Conservation (phyloP, 1,140 invertebrate genomes). For the Drosophila nasuta region DNA sequence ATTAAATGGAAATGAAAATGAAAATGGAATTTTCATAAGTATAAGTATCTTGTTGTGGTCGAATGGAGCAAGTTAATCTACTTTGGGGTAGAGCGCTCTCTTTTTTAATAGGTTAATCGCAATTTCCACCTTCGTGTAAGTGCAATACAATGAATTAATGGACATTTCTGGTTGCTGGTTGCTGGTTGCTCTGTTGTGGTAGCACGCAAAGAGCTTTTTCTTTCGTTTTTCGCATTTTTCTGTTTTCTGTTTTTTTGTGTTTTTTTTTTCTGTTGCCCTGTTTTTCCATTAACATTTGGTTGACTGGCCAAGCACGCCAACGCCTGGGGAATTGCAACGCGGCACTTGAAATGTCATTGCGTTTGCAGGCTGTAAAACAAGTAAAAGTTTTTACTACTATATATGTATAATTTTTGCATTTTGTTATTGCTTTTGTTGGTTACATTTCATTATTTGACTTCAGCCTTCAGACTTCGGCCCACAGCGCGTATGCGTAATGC, state of each 20-base stretch:
- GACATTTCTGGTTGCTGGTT: conserved; percentile 19
- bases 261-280: too few relatives aligned
- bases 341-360: conserved; percentile 70
- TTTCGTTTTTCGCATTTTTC: too few relatives aligned
- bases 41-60: not conserved
- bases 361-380: conserved; percentile 34
- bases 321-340: conserved; percentile 24
- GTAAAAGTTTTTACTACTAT: conserved; percentile 9
- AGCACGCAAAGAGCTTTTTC: conserved; percentile 28
- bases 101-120: conserved; percentile 48
- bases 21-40: conserved; percentile 27
- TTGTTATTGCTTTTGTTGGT: not conserved
- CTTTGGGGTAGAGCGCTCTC: conserved; percentile 22
- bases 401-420: too few relatives aligned
- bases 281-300: conserved; percentile 4
- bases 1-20: conserved; percentile 26
- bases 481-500: conserved; percentile 53
- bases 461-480: conserved; percentile 16
- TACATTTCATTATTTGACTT: conserved; percentile 2
- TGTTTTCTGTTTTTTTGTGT: too few relatives aligned
- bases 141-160: conserved; percentile 50
- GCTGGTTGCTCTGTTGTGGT: not conserved
- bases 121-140: conserved; percentile 43
- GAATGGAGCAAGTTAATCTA: conserved; percentile 30
- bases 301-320: conserved; percentile 22